Conservation (phyloP, 2,888 invertebrate genomes). For the Cheilosia variabilis region DNA sequence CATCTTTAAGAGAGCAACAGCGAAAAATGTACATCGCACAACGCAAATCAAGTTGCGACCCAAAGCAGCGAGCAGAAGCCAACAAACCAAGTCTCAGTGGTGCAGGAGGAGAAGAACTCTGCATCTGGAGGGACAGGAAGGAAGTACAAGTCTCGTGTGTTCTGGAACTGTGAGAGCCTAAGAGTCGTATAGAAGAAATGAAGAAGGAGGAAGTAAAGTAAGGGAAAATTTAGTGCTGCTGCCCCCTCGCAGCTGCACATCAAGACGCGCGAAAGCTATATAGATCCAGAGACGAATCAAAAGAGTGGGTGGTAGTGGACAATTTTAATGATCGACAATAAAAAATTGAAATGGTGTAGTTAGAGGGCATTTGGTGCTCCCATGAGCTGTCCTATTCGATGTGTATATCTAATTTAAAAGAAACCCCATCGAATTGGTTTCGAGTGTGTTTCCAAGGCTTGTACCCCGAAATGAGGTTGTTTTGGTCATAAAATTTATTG, state of each 20-base stretch:
- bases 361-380: conserved; percentile 46
- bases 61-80: conserved; percentile 14
- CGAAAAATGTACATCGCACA: conserved; percentile 33
- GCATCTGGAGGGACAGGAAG: background rate
- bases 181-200: conserved; percentile 19
- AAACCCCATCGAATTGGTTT: conserved; percentile 17
- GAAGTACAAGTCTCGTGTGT: conserved; percentile 7
- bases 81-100: conserved; percentile 18
- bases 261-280: background rate
- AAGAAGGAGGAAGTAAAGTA: conserved; percentile 61
- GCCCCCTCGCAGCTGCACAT: background rate
- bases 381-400: background rate
- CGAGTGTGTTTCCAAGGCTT: background rate
- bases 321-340: conserved; percentile 70
- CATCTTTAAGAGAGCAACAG: conserved; percentile 18
- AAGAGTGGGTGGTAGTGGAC: conserved; percentile 63
- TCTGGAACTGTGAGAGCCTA: background rate
- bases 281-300: conserved; percentile 1
- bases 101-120: background rate
- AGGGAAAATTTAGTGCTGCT: conserved; percentile 23
- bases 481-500: conserved; percentile 12
- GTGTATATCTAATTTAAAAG: conserved; percentile 41
- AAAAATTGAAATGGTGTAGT: conserved; percentile 53
- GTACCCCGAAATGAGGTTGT: background rate
- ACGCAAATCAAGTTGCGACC: conserved; percentile 64